A percentile compares a stretch with the other conserved stretches of the same genome.
phyloP scores from a whole-genome alignment of 2,888 invertebrate genomes.

The Sepiola atlantica region DNA sequence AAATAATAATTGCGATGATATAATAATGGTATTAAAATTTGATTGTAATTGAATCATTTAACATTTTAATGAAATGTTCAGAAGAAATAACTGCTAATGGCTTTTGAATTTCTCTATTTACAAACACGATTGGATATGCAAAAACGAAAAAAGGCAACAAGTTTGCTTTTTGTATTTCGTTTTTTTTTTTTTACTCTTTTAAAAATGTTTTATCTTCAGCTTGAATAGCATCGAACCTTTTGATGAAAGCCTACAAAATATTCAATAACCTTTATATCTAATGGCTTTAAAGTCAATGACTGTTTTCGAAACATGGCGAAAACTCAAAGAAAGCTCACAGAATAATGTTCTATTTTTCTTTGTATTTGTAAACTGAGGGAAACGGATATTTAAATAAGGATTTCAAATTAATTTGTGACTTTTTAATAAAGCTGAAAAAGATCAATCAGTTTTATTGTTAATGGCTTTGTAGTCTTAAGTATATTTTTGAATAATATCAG shows the following conservation, averaged over 20 bases:
- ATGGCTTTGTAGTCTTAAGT: background rate
- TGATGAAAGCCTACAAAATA: background rate
- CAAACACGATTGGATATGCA: background rate
- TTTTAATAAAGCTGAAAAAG: background rate
- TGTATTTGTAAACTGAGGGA: background rate
- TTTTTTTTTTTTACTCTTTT: background rate
- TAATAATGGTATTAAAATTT: too few relatives aligned
- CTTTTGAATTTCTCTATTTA: background rate
- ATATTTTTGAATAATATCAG: background rate
- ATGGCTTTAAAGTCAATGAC: background rate
- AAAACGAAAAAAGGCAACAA: background rate
- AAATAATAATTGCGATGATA: background rate
- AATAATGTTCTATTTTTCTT: background rate
- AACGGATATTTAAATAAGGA: conserved; percentile 1
- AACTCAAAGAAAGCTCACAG: background rate
- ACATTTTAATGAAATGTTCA: background rate
- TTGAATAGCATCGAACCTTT: background rate
- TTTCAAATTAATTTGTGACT: background rate
- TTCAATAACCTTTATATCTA: background rate
- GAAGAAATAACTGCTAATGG: background rate
- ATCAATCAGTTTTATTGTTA: background rate
- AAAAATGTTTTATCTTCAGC: background rate
- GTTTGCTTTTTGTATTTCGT: background rate
- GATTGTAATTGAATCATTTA: background rate
- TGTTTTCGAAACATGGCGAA: background rate